Conservation (phyloP, 2,113 vertebrate species). For the Elgaria multicarinata region DNA sequence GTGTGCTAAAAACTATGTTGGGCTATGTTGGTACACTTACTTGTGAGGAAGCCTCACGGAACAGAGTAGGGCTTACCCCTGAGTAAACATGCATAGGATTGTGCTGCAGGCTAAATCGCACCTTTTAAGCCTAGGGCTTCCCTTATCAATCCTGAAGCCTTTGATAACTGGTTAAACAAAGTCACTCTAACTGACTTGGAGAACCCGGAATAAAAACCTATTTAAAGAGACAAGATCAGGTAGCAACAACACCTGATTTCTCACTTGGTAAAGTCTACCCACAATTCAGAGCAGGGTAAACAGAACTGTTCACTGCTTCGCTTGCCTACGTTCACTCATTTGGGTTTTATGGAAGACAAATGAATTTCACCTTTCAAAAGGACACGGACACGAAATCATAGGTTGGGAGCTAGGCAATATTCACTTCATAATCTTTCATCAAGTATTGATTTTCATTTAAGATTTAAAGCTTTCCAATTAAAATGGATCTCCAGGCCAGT, state of each 20-base stretch:
- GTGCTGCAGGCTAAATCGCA: not conserved
- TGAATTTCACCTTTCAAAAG: not conserved
- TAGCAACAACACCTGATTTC: not conserved
- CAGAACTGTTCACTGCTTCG: not conserved
- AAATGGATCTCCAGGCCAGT: constrained; percentile 41
- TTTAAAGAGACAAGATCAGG: not conserved
- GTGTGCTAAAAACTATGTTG: not conserved
- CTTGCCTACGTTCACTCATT: not conserved
- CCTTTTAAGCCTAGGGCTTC: not conserved
- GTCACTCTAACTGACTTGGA: not conserved
- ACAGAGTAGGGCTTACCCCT: too few relatives aligned
- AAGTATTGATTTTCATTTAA: constrained; percentile 42
- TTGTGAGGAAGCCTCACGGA: too few relatives aligned
- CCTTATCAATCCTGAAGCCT: too few relatives aligned
- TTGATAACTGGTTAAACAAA: not conserved
- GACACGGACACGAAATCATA: fast-evolving
- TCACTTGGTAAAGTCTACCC: not conserved
- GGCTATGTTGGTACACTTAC: too few relatives aligned
- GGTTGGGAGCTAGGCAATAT: not conserved
- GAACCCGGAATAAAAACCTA: not conserved
- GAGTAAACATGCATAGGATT: too few relatives aligned
- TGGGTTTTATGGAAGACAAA: fast-evolving
- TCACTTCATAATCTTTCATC: constrained; percentile 1
- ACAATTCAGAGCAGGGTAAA: not conserved
- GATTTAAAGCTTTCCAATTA: constrained; percentile 21